Base-by-base conservation (phyloP, 2,113 vertebrate species). In the Rhinoptilus africanus region DNA sequence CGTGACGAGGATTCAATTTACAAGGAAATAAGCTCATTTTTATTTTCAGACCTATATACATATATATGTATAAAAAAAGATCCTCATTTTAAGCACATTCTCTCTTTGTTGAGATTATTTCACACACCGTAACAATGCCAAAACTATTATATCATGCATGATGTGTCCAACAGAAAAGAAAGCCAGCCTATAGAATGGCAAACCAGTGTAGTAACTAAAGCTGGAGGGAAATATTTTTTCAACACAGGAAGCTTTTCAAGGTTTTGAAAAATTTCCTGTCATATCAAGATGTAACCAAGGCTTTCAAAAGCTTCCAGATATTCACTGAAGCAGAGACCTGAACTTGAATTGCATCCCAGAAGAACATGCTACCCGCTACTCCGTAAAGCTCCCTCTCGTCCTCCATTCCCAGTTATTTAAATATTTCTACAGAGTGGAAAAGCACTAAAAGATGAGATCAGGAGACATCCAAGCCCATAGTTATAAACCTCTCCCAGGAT, bases 291-390 rank as follows among this genome's bases (percentile, higher is more conserved):
- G 34, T 64, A 89, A 93, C 87, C 27, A 68, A 88, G 86, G 62
- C 74, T 96, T 94, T 93, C 77, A 89, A 88, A 89, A 94, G 56
- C 47, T 96, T 94, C 77, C 94, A 96, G 57, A 87, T 64, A 93
- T 24, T 76, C 83, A 69, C 81, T 88, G 69, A 89, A 88, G 89
- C 77, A 91, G 57, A 96, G 74, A 72, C 48, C 34, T 75, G 68
- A 72, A 87, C 66, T 85, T 89, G 84, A 96, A 72, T 9, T 80
- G 11, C 39, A 64, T 89, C 60, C 80, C 94, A 96, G 81, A 96
- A 89, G 93, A 87, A 81, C 39, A 72, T 2, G 17, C 64, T 91
- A 87, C 51, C 30, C 1, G 0, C 68, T 89, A 63, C 19, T 78
- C 71, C 56, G 82, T 56, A 63, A 62, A 50, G 59, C 24, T 85